Evolutionary conservation across 2,888 invertebrate genomes (phyloP), one percentile per base, ranked within the genome.

Genomic region (Dendrolimus pini): DNA sequence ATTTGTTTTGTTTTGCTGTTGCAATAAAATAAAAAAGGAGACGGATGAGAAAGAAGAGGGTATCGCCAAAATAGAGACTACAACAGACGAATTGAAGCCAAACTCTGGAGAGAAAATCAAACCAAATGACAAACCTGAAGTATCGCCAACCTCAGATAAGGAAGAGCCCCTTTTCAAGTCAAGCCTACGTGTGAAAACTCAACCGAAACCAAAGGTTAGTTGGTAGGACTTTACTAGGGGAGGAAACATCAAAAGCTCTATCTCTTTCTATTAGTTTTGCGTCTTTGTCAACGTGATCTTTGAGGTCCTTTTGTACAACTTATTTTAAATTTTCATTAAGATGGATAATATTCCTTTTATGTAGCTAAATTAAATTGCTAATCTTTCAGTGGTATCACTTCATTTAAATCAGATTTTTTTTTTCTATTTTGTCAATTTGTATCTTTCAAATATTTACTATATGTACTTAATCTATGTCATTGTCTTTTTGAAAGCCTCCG

Each of bases 151-250:
- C 52, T 77, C 83, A 13, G 90, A 90, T 60, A 89, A 85, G 66
- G 90, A 90, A 68, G 90, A 89, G 69, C 90, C 90, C 54, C 80
- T 90, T 59, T 89, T 78, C 89, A 89, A 89, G 74, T 90, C 90
- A 65, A 90, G 86, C 65, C 89, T 90, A 41, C 85, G 85, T 60
- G 68, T 88, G 65, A 86, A 83, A 76, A 66, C 71, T 58, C 84
- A 79, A 69, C 73, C 77, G 9, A 87, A 83, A 71, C 74, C 78
- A 61, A 90, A 90, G 90, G 90, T 90, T 73, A 90, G 90, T 89
- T 80, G 65, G 67, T 65, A 73, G 66, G 63, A 60, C 61, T 60
- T 62, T 62, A 57, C 61, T 58, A 59, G 65, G 61, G 67, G 70
- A 68, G 64, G 65, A 68, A 59, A 60, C 67, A 71, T 64, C 63